Evolutionary conservation across 2,797 vertebrate species (phyloP), one percentile per base, ranked within the genome.

Genomic region (Danio albolineatus): DNA sequence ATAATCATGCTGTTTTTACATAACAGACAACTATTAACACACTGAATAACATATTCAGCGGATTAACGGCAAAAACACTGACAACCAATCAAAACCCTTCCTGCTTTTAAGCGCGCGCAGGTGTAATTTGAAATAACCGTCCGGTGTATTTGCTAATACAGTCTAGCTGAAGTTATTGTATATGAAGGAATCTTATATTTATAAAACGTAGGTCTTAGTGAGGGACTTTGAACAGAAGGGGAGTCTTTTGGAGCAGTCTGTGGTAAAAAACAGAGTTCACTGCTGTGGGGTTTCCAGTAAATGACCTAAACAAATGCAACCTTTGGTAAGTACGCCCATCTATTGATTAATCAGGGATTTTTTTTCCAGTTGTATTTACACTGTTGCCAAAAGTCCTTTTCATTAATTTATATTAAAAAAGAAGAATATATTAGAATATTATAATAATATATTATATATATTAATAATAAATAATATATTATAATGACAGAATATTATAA

Each of bases 301-400:
- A 79, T 43, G 53, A 43, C n/a, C n/a, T 56, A 70, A 54, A 54
- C 48, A 72, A 77, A 82, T 59, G 61, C n/a, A 82, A 85, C 83
- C 80, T 84, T 82, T 76, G 79, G 44, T 61, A 44, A 72, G 44
- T 41, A 62, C 43, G 13, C 21, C 39, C 17, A 19, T 71, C 36
- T 76, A 67, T 76, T 65, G 57, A 76, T 70, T 36, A 12, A 16
- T 69, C 9, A 1, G 2, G 14, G 8, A 36, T 5, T 28, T 10
- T 6, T 36, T 67, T 67, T 4, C 6, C 19, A 7, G 10, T 57
- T 28, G 12, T 19, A 7, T 43, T 44, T 43, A 17, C 17, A 8
- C 16, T 12, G 38, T 41, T 62, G 10, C 6, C 21, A 19, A 64
- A 44, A n/a, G 60, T 6, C 17, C 4, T 41, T 41, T 14, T 38